Conservation (phyloP, 2,113 vertebrate species). For the Eulemur rufifrons region DNA sequence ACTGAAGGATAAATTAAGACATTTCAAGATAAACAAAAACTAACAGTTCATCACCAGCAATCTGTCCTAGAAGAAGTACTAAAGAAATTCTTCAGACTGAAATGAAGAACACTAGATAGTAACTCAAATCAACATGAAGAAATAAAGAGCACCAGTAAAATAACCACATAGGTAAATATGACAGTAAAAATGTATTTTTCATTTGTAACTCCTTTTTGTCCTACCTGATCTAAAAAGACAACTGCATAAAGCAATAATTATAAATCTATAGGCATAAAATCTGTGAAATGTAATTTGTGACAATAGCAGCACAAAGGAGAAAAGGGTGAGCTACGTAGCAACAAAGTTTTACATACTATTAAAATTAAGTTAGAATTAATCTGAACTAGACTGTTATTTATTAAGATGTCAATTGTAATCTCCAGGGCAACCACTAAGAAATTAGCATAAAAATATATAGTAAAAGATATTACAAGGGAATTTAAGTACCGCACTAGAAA, state of each 20-base stretch:
- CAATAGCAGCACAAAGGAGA: not conserved
- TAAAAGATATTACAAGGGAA: not conserved
- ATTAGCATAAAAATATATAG: not conserved
- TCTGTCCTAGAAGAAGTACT: not conserved
- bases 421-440: not conserved
- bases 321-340: not conserved
- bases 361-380: not conserved
- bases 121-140: not conserved
- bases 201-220: not conserved
- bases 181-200: not conserved
- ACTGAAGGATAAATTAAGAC: not conserved
- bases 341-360: not conserved
- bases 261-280: not conserved
- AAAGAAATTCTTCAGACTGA: not conserved
- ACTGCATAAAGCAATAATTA: not conserved
- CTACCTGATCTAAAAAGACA: not conserved
- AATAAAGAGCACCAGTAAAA: not conserved
- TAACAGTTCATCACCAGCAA: not conserved
- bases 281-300: constrained; percentile 10
- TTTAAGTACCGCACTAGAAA: not conserved
- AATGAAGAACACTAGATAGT: not conserved
- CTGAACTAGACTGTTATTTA: not conserved
- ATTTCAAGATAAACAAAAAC: not conserved
- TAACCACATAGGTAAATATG: not conserved
- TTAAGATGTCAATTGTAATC: not conserved